Evolutionary conservation across 2,888 invertebrate species (phyloP).

Genomic region (Stenotaenia linearis): DNA sequence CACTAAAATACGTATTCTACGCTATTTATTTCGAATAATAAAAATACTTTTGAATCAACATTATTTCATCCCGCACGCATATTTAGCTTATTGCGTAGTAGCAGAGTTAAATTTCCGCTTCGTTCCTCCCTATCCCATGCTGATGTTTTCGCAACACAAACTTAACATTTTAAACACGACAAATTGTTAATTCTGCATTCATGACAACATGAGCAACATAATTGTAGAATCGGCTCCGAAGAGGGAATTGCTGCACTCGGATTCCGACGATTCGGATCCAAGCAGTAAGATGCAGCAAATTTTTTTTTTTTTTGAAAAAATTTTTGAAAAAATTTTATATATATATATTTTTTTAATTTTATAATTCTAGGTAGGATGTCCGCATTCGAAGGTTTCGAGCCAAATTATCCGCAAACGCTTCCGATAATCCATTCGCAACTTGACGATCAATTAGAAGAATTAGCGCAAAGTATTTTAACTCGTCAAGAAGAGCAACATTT

Average conservation of each 20-base stretch:
- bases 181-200: too few relatives aligned
- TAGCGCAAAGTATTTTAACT: constrained; percentile 49
- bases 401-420: background rate
- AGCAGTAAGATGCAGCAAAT: background rate
- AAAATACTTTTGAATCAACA: too few relatives aligned
- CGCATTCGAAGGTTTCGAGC: background rate
- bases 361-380: background rate
- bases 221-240: background rate
- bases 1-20: too few relatives aligned
- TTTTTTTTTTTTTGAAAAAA: background rate
- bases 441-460: constrained; percentile 42
- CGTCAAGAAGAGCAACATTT: constrained; percentile 36
- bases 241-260: background rate
- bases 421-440: constrained; percentile 41
- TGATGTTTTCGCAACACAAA: background rate
- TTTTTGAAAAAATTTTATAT: background rate
- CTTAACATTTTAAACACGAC: background rate
- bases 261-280: background rate
- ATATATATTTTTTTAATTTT: background rate
- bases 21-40: too few relatives aligned
- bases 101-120: background rate
- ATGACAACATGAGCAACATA: background rate
- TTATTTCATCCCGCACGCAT: background rate
- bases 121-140: background rate
- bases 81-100: background rate